Evolutionary conservation across 2,888 invertebrate genomes (phyloP), one percentile per base, ranked within the genome.

Genomic region (Empis stercorea): DNA sequence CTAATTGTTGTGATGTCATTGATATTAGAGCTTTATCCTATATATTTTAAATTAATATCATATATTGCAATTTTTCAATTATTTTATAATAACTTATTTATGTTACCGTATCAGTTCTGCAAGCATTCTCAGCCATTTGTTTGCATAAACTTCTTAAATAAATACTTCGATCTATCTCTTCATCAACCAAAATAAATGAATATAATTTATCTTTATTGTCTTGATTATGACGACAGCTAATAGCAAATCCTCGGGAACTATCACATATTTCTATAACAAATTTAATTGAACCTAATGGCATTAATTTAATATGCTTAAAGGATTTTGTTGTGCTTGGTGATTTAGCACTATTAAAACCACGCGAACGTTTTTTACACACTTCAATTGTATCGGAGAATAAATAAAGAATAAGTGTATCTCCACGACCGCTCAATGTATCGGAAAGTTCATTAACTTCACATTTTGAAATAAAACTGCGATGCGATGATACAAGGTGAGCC

Each of bases 381-480:
- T 94, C 94, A 64, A 96, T 77, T 50, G 87, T 86, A 71, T 97
- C 96, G 36, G 91, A 88, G 71, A 97, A 97, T 27, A 97, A 74
- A 68, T 94, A 94, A 54, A 97, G 72, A 55, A 91, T 81, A 52
- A 97, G 76, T 55, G 82, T 82, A 66, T 87, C 84, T 45, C 94
- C 94, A 56, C 89, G 80, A 14, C 88, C 87, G 52, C 87, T 86
- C 43, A 93, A 71, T 46, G 81, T 82, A 60, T 92, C 85, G 52
- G 84, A 81, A 30, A 94, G 71, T 68, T 94, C 92, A 51, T 86
- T 81, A 45, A 92, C 91, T 65, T 94, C 93, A 60, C 88, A 84
- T 60, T 85, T 84, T 27, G 83, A 80, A 49, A 94, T 80, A 65
- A 94, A 93, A 58, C 79, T 84, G 46, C 95, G 80, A 70, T 94